These are phyloP conservation scores for Chaetogeoica ovagalla DNA, from an alignment of 2,888 invertebrate species.

Conservation along the genomic window DNA sequence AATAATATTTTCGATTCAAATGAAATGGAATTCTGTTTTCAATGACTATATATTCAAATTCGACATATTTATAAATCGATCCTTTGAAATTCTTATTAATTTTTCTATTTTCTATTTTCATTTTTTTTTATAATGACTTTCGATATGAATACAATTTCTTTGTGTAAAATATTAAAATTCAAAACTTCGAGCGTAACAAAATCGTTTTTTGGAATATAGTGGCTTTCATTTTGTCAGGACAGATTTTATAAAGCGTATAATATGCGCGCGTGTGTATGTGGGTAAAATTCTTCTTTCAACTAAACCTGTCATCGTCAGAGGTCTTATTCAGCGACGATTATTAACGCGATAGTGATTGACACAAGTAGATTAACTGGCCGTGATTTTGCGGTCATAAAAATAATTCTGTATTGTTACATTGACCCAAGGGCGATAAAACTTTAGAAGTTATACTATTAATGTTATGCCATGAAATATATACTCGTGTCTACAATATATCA, in stretches of 20 bases:
- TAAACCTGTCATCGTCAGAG: not conserved
- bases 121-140: too few relatives aligned
- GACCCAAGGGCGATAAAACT: not conserved
- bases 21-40: too few relatives aligned
- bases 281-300: not conserved
- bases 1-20: too few relatives aligned
- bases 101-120: too few relatives aligned
- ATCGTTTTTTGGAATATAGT: not conserved
- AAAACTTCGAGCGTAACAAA: too few relatives aligned
- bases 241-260: not conserved
- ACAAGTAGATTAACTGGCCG: not conserved
- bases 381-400: not conserved
- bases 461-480: not conserved
- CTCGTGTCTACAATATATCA: not conserved
- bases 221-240: not conserved
- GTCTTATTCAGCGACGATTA: not conserved
- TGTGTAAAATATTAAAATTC: too few relatives aligned
- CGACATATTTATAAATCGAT: too few relatives aligned
- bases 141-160: too few relatives aligned
- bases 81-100: too few relatives aligned
- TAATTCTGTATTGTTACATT: not conserved
- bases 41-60: too few relatives aligned
- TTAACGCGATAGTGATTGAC: not conserved
- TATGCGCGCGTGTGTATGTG: not conserved
- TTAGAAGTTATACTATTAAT: not conserved